Base-by-base conservation (phyloP, 1,140 invertebrate species). In the Leptestheria dahalacensis region DNA sequence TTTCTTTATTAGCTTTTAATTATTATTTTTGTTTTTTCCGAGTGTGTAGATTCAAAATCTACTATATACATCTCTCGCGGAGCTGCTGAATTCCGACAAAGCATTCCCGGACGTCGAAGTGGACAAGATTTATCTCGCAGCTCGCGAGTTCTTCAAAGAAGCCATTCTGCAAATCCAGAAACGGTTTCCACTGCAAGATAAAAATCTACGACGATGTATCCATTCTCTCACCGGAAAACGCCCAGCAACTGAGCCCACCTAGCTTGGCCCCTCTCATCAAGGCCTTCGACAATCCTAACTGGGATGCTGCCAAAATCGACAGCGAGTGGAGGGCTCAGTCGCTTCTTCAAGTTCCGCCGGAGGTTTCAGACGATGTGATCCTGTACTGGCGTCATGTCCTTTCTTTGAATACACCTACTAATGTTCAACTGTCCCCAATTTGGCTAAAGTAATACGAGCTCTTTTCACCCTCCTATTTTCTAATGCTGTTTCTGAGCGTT, bases 61-160 rank as follows among this genome's bases (percentile, higher is more conserved):
- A n/a, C n/a, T n/a, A n/a, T n/a, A n/a, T n/a, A n/a, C n/a, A n/a
- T n/a, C n/a, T n/a, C n/a, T n/a, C n/a, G 12, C 48, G 21, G 21
- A 62, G 26, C 18, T 59, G 20, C 57, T 60, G 46, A 41, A 15
- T 9, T 15, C 15, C 33, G 15, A 41, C 6, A 15, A 41, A 41
- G 33, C 33, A 9, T 6, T 9, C 15, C 33, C 15, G 33, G 33
- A 56, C 10, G 33, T 26, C 18, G 25, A 56, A 56, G 29, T 26
- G 24, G 25, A 56, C n/a, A 28, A 56, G 29, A 56, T 56, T 29
- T 56, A 56, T 26, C 24, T 56, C 12, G 18, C 18, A n/a, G 25
- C 25, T 56, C 11, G 54, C 11, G 54, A 56, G 26, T 55, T 55
- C 28, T 55, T 11, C 53, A 55, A 55, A 25, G 24, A 55, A 25